Percentiles rank a stretch among this genome's conserved stretches.
These are phyloP conservation scores for Noctua fimbriata DNA, from an alignment of 2,888 invertebrate genomes.

Conservation along the genomic window DNA sequence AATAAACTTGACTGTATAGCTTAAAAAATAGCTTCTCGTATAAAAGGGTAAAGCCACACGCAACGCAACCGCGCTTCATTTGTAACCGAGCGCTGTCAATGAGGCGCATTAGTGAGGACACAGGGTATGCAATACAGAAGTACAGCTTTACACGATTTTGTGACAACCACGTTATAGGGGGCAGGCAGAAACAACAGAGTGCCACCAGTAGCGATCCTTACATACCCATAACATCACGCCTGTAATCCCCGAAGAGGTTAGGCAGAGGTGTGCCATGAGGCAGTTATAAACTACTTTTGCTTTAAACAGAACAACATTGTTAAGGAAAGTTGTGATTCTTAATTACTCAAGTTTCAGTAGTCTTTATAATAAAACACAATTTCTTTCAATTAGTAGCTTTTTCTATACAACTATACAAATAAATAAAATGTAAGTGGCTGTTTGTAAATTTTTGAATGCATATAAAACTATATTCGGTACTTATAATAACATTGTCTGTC, in stretches of 20 bases:
- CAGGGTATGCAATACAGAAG: not conserved
- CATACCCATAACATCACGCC: not conserved
- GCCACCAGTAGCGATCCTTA: not conserved
- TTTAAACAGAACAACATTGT: not conserved
- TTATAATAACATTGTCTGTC: too few relatives aligned
- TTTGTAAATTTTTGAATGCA: too few relatives aligned
- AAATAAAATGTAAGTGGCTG: too few relatives aligned
- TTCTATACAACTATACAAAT: too few relatives aligned
- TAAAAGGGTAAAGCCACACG: constrained; percentile 29
- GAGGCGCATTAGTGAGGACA: constrained; percentile 32
- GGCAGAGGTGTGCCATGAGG: not conserved
- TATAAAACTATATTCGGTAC: too few relatives aligned
- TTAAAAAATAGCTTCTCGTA: constrained; percentile 5
- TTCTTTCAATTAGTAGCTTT: too few relatives aligned
- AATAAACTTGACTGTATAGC: constrained; percentile 13
- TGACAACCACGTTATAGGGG: not conserved
- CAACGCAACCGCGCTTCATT: constrained; percentile 48
- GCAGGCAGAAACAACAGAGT: not conserved
- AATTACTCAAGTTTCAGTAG: too few relatives aligned
- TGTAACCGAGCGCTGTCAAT: constrained; percentile 41
- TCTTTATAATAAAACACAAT: too few relatives aligned
- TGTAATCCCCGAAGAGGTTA: not conserved
- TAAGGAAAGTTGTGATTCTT: not conserved
- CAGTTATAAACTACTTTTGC: too few relatives aligned
- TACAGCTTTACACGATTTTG: not conserved